phyloP scores from a whole-genome alignment of 2,113 vertebrate species.

The Theropithecus gelada region DNA sequence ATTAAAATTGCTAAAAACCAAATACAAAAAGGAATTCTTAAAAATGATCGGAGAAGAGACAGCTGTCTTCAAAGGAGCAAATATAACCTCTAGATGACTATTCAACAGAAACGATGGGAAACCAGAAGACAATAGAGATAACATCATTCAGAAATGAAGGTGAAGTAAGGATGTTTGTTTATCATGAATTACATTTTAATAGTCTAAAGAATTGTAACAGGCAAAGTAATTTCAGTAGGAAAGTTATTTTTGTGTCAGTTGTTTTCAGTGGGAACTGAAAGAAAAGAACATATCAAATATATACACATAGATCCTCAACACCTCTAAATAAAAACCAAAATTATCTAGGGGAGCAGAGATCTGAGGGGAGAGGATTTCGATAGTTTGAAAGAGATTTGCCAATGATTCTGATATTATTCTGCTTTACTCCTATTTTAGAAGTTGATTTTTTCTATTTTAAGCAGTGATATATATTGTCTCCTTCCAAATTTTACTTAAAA shows the following conservation, averaged over 20 bases:
- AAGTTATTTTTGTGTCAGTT: neutral
- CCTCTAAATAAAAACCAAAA: neutral
- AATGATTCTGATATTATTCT: neutral
- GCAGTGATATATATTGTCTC: neutral
- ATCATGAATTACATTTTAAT: neutral
- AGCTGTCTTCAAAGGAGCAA: neutral
- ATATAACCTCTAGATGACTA: neutral
- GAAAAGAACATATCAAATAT: neutral
- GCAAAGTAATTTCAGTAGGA: neutral
- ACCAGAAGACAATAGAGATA: neutral
- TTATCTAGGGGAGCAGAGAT: neutral
- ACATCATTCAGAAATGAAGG: neutral
- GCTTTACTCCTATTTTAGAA: neutral
- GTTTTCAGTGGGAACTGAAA: neutral
- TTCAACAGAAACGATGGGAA: neutral
- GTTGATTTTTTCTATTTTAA: neutral
- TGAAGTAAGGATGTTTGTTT: neutral
- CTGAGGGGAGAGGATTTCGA: neutral
- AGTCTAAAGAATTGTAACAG: neutral
- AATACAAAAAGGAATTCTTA: neutral
- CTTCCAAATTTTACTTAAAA: neutral
- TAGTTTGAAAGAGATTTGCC: neutral
- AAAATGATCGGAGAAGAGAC: neutral
- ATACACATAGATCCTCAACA: neutral
- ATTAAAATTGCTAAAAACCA: slow-evolving; percentile 8